Evolutionary conservation across 2,888 invertebrate genomes (phyloP), one percentile per base, ranked within the genome.

Genomic region (Mimumesa dahlbomi): DNA sequence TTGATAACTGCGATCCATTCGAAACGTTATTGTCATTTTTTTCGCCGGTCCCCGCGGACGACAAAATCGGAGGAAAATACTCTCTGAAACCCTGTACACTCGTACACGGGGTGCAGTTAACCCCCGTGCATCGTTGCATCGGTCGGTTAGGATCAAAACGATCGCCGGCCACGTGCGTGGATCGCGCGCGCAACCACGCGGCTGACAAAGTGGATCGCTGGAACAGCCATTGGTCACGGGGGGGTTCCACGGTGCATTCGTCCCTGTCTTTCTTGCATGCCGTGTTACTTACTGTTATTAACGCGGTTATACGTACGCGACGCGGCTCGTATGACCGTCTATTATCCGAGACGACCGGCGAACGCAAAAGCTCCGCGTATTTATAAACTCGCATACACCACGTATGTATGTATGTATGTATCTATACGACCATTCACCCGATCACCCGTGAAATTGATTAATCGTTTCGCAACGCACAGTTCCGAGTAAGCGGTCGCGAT

Each of bases 231-330:
- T 57, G 59, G 65, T 76, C 63, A 63, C 65, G 53, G n/a, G n/a
- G n/a, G n/a, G 21, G 52, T 59, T 73, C 42, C 65, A 56, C 56
- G 58, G 52, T 46, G 62, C 59, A 73, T 69, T 76, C 65, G 56
- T 69, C 62, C 48, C 58, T 25, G 68, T 74, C 57, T 62, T 42
- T 62, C 59, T 65, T 61, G 48, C 70, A 48, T 34, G 74, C 22
- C 43, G 49, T 54, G 59, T 68, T 73, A 73, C 73, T 73, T 69
- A 69, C 59, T 61, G 62, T 75, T 66, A 75, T 74, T 74, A 74
- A 73, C 66, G 57, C 61, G 46, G 31, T 57, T 21, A 29, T 19
- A 40, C 25, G 62, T 42, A 48, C 46, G 38, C 62, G 74, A 38
- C 75, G 43, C 74, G 69, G 57, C 52, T 46, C 53, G 49, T 58